These are phyloP conservation scores for Galemys pyrenaicus DNA, from an alignment of 2,113 vertebrate species.

Conservation along the genomic window DNA sequence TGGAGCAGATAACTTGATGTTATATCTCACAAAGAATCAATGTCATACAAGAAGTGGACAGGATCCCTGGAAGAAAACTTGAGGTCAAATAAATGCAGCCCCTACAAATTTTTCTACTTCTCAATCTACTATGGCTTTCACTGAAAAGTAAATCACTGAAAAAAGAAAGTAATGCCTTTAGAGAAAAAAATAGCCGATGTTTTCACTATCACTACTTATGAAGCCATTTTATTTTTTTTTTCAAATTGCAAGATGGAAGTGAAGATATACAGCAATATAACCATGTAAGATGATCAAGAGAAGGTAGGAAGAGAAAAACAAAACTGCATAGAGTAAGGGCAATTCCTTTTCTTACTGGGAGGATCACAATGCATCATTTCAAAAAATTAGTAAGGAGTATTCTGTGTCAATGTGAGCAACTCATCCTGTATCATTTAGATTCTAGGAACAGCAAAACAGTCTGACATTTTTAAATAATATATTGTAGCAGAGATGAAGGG, in stretches of 20 bases:
- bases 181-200: not conserved
- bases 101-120: not conserved
- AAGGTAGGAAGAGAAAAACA: not conserved
- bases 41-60: not conserved
- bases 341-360: constrained; percentile 40
- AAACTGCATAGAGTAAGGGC: not conserved
- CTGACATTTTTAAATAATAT: constrained; percentile 89
- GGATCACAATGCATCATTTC: constrained; percentile 69
- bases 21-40: not conserved
- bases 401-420: constrained; percentile 68
- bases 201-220: not conserved
- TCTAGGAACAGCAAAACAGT: constrained; percentile 73
- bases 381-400: constrained; percentile 69
- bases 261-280: not conserved
- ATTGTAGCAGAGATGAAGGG: constrained; percentile 81
- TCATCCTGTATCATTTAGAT: constrained; percentile 79
- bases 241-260: not conserved
- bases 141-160: not conserved
- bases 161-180: not conserved
- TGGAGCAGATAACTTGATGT: not conserved
- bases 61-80: not conserved
- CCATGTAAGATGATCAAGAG: not conserved
- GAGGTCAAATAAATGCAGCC: not conserved
- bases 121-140: not conserved
- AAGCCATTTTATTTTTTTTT: not conserved